Evolutionary conservation across 2,888 invertebrate species (phyloP), one percentile per base, ranked within the genome.

Genomic region (Lochmaea crataegi): DNA sequence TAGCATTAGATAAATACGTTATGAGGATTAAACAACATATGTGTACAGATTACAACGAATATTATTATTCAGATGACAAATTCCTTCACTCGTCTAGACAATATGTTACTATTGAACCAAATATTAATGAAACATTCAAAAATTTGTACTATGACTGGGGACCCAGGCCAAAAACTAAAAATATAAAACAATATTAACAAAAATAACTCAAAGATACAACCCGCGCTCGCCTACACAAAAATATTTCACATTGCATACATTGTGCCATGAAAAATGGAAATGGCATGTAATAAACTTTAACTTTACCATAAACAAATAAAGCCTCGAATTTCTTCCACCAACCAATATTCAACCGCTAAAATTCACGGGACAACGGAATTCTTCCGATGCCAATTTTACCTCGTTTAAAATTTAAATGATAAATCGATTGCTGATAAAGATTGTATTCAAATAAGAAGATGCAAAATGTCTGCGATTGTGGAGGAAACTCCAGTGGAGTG

Each of bases 361-460:
- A 32, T 61, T 68, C 38, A 45, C 48, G 26, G 60, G 60, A 68
- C 48, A 42, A 67, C 51, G 22, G 41, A 67, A 65, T 74, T 75
- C 75, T 71, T 65, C 69, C 68, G 61, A 41, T 26, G 42, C 66
- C 72, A 72, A 76, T 74, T 68, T 65, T 64, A 65, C 41, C 68
- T 72, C 67, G 74, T 76, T 76, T 72, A 68, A 76, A 76, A 74
- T 76, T 76, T 72, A 80, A 80, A 81, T 81, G 82, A 80, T 80
- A 80, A 83, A 82, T 80, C 78, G 81, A 80, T 80, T 77, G 79
- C 78, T 81, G 79, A 80, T 79, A 80, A 80, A 82, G 73, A 76
- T 75, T 82, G 81, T 82, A 83, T 84, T 82, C 82, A 82, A 84
- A 83, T 82, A 77, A 79, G 79, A 80, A 77, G 77, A 82, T 79